Evolutionary conservation across 2,797 vertebrate genomes (phyloP).

Genomic region (Chelidonichthys spinosus): DNA sequence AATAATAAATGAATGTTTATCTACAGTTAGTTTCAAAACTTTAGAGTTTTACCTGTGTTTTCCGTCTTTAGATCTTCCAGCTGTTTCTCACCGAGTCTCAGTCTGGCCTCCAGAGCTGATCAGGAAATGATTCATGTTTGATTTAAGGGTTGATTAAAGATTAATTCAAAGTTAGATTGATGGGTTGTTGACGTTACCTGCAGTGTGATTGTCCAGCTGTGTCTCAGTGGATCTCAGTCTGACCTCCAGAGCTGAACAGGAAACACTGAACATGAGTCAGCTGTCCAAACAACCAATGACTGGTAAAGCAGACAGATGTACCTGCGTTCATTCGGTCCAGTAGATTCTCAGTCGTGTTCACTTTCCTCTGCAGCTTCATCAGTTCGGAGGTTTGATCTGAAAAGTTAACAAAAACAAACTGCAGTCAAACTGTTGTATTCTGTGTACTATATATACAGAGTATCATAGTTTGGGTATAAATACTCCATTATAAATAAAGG

Average conservation of each 20-base stretch:
- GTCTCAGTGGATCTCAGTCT: not conserved
- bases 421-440: not conserved
- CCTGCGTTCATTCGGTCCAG: conserved; percentile 8
- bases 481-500: not conserved
- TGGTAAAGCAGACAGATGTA: not conserved
- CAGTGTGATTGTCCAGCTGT: conserved; percentile 21
- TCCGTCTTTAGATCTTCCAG: conserved; percentile 9
- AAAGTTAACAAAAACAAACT: not conserved
- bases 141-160: not conserved
- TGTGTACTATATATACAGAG: not conserved
- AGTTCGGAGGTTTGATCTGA: conserved; percentile 13
- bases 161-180: not conserved
- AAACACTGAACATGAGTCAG: not conserved
- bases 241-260: conserved; percentile 4
- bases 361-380: conserved; percentile 5
- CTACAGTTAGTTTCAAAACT: not conserved
- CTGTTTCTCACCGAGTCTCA: no score
- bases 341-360: not conserved
- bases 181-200: conserved; percentile 15
- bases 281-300: not conserved
- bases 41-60: conserved; percentile 20
- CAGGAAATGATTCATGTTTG: not conserved
- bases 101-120: conserved; percentile 17
- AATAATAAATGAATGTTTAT: not conserved
- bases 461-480: not conserved